Percentiles rank a stretch among this genome's conserved stretches.
These are phyloP conservation scores for Platynereis dumerilii DNA, from an alignment of 2,888 invertebrate species.

Conservation along the genomic window DNA sequence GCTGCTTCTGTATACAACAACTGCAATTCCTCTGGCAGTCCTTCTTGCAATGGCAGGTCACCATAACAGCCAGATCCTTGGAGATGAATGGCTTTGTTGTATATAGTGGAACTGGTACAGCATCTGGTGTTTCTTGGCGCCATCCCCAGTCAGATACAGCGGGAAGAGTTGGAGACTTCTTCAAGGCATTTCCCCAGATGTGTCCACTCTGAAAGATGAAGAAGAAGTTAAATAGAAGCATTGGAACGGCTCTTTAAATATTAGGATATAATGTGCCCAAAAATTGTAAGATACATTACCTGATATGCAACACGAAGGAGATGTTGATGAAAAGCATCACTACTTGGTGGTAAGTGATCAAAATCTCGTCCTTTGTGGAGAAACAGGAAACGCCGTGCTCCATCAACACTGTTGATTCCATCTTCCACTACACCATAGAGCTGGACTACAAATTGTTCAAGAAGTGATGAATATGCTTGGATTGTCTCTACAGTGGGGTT, in stretches of 20 bases:
- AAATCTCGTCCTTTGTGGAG: conserved; percentile 27
- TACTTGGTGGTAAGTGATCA: conserved; percentile 23
- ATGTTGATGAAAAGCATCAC: conserved; percentile 27
- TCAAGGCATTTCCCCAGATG: conserved; percentile 13
- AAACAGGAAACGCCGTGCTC: conserved; percentile 17
- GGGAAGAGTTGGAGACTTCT: background rate
- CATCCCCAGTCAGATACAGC: conserved; percentile 16
- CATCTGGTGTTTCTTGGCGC: conserved; percentile 5
- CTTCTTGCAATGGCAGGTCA: too few relatives aligned
- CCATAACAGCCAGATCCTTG: background rate
- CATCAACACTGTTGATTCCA: conserved; percentile 20
- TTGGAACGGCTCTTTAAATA: too few relatives aligned
- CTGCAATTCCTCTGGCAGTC: too few relatives aligned
- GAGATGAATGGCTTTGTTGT: background rate
- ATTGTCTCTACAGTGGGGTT: conserved; percentile 1
- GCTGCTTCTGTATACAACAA: too few relatives aligned
- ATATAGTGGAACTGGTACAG: conserved; percentile 1
- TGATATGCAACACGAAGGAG: conserved; percentile 26
- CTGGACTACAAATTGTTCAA: background rate
- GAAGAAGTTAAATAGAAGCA: background rate
- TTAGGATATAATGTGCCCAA: too few relatives aligned
- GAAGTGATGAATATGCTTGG: background rate
- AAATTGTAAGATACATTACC: conserved; percentile 6
- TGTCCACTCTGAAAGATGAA: conserved; percentile 19
- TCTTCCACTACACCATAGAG: conserved; percentile 1